A percentile compares a stretch with the other conserved stretches of the same genome.
These are phyloP conservation scores for Nipponacmea schrenckii DNA, from an alignment of 2,888 invertebrate genomes.

Conservation along the genomic window DNA sequence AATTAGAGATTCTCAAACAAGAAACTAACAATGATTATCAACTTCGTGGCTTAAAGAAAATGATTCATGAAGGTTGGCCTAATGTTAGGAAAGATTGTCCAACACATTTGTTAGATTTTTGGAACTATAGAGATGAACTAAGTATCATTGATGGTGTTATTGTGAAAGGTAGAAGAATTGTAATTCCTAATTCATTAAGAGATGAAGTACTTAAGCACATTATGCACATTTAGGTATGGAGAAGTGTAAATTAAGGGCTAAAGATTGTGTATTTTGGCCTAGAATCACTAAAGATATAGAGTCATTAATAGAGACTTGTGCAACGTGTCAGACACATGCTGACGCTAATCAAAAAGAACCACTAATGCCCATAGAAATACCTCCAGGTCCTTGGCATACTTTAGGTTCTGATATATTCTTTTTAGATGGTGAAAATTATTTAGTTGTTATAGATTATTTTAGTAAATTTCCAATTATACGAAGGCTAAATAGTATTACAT, in stretches of 20 bases:
- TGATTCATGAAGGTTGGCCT: neutral
- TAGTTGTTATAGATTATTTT: neutral
- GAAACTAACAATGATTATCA: slow-evolving; percentile 5
- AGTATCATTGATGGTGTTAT: neutral
- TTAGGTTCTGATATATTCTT: neutral
- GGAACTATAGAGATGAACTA: slow-evolving; percentile 4
- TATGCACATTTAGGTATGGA: slow-evolving; percentile 8
- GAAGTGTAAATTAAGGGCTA: slow-evolving; percentile 2
- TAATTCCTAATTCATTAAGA: neutral
- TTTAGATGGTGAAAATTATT: slow-evolving; percentile 3
- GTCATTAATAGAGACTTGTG: neutral
- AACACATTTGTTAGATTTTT: slow-evolving; percentile 1
- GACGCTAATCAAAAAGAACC: neutral
- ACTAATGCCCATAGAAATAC: neutral
- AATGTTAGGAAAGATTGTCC: neutral
- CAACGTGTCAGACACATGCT: neutral
- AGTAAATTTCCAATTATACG: neutral
- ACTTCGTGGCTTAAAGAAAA: neutral
- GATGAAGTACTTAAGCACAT: neutral
- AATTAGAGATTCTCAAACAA: neutral
- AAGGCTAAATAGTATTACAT: neutral
- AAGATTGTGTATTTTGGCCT: neutral
- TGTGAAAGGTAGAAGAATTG: neutral
- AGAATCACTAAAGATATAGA: neutral
- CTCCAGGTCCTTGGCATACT: neutral